These are phyloP conservation scores for Cydia fagiglandana DNA, from an alignment of 1,140 invertebrate genomes.

Conservation along the genomic window DNA sequence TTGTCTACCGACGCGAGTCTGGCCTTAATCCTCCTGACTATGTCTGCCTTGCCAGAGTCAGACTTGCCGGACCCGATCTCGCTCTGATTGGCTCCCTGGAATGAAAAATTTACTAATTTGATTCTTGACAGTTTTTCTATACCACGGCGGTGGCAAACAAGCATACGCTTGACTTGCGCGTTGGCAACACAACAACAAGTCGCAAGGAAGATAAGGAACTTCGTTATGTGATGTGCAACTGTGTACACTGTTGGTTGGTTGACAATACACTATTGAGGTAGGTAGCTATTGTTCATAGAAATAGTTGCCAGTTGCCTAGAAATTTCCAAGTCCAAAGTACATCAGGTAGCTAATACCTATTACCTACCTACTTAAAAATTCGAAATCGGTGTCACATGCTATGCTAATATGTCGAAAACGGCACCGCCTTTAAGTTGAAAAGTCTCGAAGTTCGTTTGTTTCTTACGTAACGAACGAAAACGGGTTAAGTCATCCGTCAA, in stretches of 20 bases:
- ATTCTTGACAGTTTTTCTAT: no score
- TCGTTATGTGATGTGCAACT: no score
- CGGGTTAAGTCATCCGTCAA: background rate
- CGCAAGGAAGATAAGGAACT: background rate
- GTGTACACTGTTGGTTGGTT: no score
- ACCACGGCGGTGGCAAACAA: no score
- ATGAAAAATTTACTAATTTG: background rate
- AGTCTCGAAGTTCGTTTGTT: slow-evolving; percentile 9
- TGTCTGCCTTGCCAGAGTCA: slow-evolving; percentile 50
- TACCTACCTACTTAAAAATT: background rate
- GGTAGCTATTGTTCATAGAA: no score
- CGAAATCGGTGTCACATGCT: background rate
- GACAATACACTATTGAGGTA: no score
- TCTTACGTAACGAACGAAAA: slow-evolving; percentile 1
- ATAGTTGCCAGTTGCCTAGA: background rate
- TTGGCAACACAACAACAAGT: background rate
- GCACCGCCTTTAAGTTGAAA: background rate
- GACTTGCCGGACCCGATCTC: slow-evolving; percentile 38
- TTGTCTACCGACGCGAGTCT: slow-evolving; percentile 57
- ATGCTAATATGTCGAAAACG: slow-evolving; percentile 1
- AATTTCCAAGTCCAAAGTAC: background rate
- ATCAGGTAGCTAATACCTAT: no score
- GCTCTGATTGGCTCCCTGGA: slow-evolving; percentile 66
- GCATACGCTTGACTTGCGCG: no score
- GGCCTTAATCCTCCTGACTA: slow-evolving; percentile 62